Percentiles rank a stretch among this genome's conserved stretches.
Evolutionary conservation across 2,113 vertebrate species (phyloP).

Genomic region (Oceanites oceanicus): DNA sequence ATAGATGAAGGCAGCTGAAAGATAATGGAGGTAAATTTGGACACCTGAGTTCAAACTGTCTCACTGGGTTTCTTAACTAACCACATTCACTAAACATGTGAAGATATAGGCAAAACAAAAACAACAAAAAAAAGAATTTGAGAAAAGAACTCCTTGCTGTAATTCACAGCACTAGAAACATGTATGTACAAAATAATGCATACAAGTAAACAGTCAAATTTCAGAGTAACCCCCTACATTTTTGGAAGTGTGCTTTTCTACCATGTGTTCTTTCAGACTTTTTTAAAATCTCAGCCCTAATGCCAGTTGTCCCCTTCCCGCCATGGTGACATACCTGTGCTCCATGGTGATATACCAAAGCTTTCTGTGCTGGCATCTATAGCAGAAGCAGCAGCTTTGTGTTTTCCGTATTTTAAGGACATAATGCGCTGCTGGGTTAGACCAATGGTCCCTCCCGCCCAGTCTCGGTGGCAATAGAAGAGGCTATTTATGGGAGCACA

Average conservation of each 20-base stretch:
- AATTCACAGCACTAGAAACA: background rate
- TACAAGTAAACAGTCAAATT: background rate
- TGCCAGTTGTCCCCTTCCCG: background rate
- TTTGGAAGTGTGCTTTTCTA: background rate
- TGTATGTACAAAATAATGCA: background rate
- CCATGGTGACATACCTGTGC: background rate
- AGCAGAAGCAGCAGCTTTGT: background rate
- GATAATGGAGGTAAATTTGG: background rate
- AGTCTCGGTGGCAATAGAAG: background rate
- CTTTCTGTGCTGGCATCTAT: background rate
- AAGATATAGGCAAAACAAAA: background rate
- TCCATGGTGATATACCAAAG: background rate
- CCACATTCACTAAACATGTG: background rate
- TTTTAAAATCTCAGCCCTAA: background rate
- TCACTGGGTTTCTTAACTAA: background rate
- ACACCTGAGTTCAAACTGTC: background rate
- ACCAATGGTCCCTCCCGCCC: accelerated
- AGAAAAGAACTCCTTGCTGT: background rate
- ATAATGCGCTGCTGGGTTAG: background rate
- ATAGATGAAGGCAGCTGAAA: background rate
- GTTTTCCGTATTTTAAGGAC: background rate
- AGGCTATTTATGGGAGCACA: background rate
- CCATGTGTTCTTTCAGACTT: background rate
- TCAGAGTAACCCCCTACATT: background rate
- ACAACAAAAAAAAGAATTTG: background rate